Base-by-base conservation (phyloP, 2,113 vertebrate species). In the Xiphophorus hellerii region DNA sequence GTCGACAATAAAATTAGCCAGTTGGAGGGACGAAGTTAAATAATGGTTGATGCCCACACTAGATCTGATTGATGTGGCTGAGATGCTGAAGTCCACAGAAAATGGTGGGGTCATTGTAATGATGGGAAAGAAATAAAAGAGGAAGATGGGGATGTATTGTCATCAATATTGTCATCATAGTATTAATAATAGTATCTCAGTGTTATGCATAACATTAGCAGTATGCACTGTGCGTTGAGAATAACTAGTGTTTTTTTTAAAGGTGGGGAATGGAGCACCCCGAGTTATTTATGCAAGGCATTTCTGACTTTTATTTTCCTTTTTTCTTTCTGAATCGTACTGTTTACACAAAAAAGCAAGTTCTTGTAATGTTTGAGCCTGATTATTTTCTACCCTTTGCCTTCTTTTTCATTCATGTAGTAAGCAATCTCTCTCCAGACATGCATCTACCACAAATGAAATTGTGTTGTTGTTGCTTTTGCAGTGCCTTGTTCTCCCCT, bases 361-460 rank as follows among this genome's bases (percentile, higher is more conserved):
- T 39, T 44, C 28, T 30, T 27, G 39, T 51, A 62, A 75, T 74
- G 66, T 88, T 85, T 77, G 61, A 48, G 8, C 78, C 64, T 78
- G 64, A 58, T 88, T 89, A 74, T 90, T 85, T 83, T 75, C 31
- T 6, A 63, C 70, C 60, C 44, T 84, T 78, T 29, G 39, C 63
- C 69, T 69, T 48, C 62, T 58, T 74, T 78, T 87, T 78, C 74
- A 78, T 79, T 82, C 71, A 63, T 78, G 77, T 74, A 82, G 76
- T 74, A 83, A 82, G 76, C 80, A 79, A 87, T 89, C 82, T 78
- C 72, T 83, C 87, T 63, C 78, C 84, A 90, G 81, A 89, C 82
- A 37, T 86, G 72, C 51, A 81, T 86, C 82, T 81, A 73, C 78
- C 84, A 76, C 58, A 64, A 84, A 79, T 77, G 64, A 69, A 76